Evolutionary conservation across 2,797 vertebrate species (phyloP).

Genomic region (Ptychobarbus kaznakovi): DNA sequence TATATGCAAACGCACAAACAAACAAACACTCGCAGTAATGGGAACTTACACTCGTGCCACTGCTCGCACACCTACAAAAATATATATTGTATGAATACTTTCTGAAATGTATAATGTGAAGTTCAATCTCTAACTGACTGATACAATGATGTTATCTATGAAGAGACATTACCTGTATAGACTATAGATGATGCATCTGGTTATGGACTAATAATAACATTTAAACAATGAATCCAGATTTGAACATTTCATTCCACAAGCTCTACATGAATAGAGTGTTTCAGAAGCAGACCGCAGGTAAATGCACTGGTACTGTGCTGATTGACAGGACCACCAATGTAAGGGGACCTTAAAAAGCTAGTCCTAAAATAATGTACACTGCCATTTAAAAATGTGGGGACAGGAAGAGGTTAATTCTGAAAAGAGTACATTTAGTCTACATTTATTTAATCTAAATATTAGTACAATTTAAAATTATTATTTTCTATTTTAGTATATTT

Average conservation of each 20-base stretch:
- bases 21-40: conserved; percentile 32
- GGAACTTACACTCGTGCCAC: neutral
- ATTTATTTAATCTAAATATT: neutral
- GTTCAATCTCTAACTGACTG: neutral
- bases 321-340: conserved; percentile 4
- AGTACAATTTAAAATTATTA: neutral
- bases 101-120: neutral
- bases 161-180: neutral
- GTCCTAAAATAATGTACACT: neutral
- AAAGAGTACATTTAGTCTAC: neutral
- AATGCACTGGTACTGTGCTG: neutral
- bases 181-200: neutral
- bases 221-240: conserved; percentile 6
- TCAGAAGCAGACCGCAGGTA: neutral
- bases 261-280: neutral
- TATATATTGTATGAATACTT: conserved; percentile 36
- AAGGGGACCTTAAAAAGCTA: neutral
- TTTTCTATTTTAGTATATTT: neutral
- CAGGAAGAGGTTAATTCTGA: neutral
- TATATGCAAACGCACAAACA: conserved; percentile 41
- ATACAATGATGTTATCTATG: neutral
- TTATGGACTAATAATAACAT: neutral
- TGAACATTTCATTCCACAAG: neutral
- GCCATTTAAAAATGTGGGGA: neutral
- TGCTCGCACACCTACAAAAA: neutral